Base-by-base conservation (phyloP, 2,797 vertebrate species). In the Scomberomorus guttatus region DNA sequence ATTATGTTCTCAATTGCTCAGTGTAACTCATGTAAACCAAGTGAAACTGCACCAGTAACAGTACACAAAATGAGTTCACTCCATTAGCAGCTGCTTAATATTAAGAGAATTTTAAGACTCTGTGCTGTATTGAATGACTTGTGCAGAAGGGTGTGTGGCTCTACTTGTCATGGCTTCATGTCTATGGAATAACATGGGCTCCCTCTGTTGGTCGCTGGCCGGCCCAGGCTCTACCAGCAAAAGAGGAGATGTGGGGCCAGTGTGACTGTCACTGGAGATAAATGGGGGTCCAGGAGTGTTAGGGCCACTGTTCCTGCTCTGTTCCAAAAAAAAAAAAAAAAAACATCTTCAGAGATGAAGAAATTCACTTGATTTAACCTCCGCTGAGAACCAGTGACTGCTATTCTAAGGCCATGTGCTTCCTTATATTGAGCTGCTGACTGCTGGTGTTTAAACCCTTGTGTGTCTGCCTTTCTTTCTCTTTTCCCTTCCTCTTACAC, bases 121-220 rank as follows among this genome's bases (percentile, higher is more conserved):
- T 55, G 3, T 75, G 20, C 50, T 51, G 46, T n/a, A 32, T 72
- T 5, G 24, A 57, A 52, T 54, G 34, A 72, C n/a, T 66, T 20
- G 7, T 52, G 48, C n/a, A 44, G 48, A 50, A 12, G n/a, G 7
- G n/a, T 22, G 9, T 54, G 48, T 32, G n/a, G 9, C 42, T 48
- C 10, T 61, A 3, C 20, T 79, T 64, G 8, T 54, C 69, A 1
- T 2, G 48, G 27, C 62, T 34, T 14, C 10, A 8, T 15, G 59
- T 87, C 66, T 87, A 68, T 83, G 79, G 86, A 92, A 94, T 75
- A 91, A 82, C 93, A 86, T 90, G 87, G 91, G 93, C 92, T 90
- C 94, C 94, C 95, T 96, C 95, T 95, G 87, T 93, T 89, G 95
- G 94, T 42, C 62, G n/a, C 37, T 4, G 5, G 5, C 22, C 1